These are phyloP conservation scores for Bostrychus sinensis DNA, from an alignment of 2,113 vertebrate genomes.

Conservation along the genomic window DNA sequence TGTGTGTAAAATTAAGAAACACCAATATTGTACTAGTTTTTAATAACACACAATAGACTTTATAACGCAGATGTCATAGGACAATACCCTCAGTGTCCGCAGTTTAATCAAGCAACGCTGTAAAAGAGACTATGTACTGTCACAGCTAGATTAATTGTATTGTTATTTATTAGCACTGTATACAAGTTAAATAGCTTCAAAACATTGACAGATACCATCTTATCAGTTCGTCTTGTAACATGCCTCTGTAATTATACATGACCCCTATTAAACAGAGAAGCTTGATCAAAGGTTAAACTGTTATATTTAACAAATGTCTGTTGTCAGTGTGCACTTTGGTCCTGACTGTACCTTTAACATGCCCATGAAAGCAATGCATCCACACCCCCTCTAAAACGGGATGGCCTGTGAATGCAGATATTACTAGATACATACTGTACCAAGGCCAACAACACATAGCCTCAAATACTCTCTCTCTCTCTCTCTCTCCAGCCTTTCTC, in stretches of 20 bases:
- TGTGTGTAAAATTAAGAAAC: slow-evolving; percentile 22
- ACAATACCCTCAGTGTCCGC: too few species aligned
- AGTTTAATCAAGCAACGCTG: too few species aligned
- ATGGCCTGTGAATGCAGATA: slow-evolving; percentile 36
- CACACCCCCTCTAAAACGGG: slow-evolving; percentile 49
- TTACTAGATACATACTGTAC: slow-evolving; percentile 35
- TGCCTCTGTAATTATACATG: not conserved
- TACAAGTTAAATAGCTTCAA: not conserved
- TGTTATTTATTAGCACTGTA: not conserved
- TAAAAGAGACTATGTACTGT: too few species aligned
- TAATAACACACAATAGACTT: slow-evolving; percentile 1
- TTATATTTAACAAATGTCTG: not conserved
- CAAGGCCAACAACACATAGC: slow-evolving; percentile 29
- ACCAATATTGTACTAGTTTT: too few species aligned
- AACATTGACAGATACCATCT: not conserved
- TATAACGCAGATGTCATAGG: too few species aligned
- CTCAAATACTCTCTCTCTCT: slow-evolving; percentile 22
- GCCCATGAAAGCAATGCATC: slow-evolving; percentile 26
- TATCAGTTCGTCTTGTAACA: not conserved
- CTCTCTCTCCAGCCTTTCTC: slow-evolving; percentile 29
- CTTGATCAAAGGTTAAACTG: slow-evolving; percentile 9
- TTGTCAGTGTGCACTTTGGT: slow-evolving; percentile 16
- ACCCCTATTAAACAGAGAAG: not conserved
- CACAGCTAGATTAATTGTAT: too few species aligned
- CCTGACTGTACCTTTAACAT: slow-evolving; percentile 9